A percentile compares a stretch with the other conserved stretches of the same genome.
Conservation (phyloP, 2,888 invertebrate genomes). For the Harpalus rufipes region DNA sequence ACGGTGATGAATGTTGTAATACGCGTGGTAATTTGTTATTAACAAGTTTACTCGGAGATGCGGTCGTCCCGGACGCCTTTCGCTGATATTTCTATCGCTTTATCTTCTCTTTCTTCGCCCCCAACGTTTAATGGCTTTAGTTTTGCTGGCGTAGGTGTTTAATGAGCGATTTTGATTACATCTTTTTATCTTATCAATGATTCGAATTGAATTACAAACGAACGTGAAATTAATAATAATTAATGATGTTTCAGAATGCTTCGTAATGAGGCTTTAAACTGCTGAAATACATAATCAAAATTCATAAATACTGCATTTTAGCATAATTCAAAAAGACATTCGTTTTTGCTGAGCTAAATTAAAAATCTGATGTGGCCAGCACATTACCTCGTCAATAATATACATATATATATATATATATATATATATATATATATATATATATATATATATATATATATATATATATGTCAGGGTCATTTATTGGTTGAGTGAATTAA, state of each 20-base stretch:
- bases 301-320: background rate
- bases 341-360: too few relatives aligned
- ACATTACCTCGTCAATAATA: too few relatives aligned
- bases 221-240: constrained; percentile 13
- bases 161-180: constrained; percentile 47
- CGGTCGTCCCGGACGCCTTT: constrained; percentile 3
- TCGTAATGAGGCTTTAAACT: background rate
- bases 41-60: constrained; percentile 49
- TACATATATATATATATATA: too few relatives aligned
- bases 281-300: background rate
- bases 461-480: too few relatives aligned
- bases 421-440: too few relatives aligned
- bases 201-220: background rate
- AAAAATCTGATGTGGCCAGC: too few relatives aligned
- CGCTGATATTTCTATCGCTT: constrained; percentile 44
- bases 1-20: constrained; percentile 64
- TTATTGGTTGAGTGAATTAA: background rate
- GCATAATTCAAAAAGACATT: background rate
- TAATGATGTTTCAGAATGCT: background rate
- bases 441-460: too few relatives aligned
- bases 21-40: constrained; percentile 64
- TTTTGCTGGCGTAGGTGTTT: constrained; percentile 49
- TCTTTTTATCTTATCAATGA: constrained; percentile 37
- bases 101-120: constrained; percentile 33
- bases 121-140: constrained; percentile 34